Evolutionary conservation across 2,113 vertebrate genomes (phyloP).

Genomic region (Apaloderma vittatum): DNA sequence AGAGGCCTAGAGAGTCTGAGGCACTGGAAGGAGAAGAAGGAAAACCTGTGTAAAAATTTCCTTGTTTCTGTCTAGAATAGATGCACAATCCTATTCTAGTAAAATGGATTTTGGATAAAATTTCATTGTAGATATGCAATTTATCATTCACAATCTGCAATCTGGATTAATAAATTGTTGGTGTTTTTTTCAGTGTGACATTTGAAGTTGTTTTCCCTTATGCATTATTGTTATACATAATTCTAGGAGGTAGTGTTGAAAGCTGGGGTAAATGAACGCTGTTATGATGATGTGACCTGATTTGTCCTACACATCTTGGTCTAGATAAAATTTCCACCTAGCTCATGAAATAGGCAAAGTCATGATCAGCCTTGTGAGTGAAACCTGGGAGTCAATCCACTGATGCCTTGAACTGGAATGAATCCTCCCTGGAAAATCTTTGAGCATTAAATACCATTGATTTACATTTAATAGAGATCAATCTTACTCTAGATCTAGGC

Average conservation of each 20-base stretch:
- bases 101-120: not conserved
- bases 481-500: slow-evolving; percentile 13
- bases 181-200: not conserved
- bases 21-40: not conserved
- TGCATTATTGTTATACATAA: not conserved
- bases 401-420: not conserved
- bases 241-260: not conserved
- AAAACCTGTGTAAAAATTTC: not conserved
- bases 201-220: not conserved
- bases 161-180: not conserved
- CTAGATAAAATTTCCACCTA: not conserved
- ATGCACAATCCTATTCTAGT: not conserved
- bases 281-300: not conserved
- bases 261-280: not conserved
- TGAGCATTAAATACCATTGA: not conserved
- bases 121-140: not conserved
- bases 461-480: slow-evolving; percentile 1
- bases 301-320: not conserved
- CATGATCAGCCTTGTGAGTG: not conserved
- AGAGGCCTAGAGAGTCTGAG: not conserved
- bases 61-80: not conserved
- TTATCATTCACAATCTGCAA: not conserved
- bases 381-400: not conserved
- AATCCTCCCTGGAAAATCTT: not conserved
- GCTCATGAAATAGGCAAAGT: not conserved